phyloP scores from a whole-genome alignment of 2,797 vertebrate species.

The Sebastes diaconus region DNA sequence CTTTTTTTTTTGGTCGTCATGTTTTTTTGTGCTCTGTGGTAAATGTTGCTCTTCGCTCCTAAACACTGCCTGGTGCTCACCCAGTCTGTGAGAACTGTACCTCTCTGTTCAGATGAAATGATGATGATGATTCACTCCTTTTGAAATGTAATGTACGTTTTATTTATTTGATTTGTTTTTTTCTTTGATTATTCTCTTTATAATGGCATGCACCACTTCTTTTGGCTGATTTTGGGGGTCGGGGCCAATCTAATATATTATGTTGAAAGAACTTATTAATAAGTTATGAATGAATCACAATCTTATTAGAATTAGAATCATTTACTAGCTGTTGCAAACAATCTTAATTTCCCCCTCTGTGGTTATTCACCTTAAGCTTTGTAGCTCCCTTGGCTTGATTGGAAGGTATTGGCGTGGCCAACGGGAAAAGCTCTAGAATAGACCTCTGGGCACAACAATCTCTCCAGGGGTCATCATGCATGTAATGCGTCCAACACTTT shows the following conservation, averaged over 20 bases:
- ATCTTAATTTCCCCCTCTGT: conserved; percentile 20
- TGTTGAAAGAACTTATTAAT: background rate
- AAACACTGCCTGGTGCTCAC: conserved; percentile 82
- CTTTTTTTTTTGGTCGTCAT: conserved; percentile 23
- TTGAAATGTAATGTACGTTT: conserved; percentile 74
- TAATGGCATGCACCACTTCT: conserved; percentile 82
- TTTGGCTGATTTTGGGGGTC: conserved; percentile 52
- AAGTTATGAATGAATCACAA: conserved; percentile 19
- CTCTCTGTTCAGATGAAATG: conserved; percentile 66
- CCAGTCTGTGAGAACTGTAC: conserved; percentile 76
- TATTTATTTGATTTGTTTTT: conserved; percentile 75
- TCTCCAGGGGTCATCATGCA: conserved; percentile 54
- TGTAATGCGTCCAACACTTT: conserved; percentile 83
- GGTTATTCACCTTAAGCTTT: conserved; percentile 2
- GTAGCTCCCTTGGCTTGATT: conserved; percentile 27
- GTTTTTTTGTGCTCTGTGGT: conserved; percentile 45
- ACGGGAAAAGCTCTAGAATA: conserved; percentile 1
- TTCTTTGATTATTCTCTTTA: conserved; percentile 34
- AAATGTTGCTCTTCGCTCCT: conserved; percentile 74
- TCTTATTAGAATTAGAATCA: conserved; percentile 36
- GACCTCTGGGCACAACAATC: conserved; percentile 1
- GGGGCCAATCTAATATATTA: conserved; percentile 7
- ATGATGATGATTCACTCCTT: conserved; percentile 66
- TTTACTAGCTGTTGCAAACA: conserved; percentile 38
- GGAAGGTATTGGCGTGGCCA: conserved; percentile 23